Evolutionary conservation across 2,888 invertebrate genomes (phyloP).

Genomic region (Vanessa cardui): DNA sequence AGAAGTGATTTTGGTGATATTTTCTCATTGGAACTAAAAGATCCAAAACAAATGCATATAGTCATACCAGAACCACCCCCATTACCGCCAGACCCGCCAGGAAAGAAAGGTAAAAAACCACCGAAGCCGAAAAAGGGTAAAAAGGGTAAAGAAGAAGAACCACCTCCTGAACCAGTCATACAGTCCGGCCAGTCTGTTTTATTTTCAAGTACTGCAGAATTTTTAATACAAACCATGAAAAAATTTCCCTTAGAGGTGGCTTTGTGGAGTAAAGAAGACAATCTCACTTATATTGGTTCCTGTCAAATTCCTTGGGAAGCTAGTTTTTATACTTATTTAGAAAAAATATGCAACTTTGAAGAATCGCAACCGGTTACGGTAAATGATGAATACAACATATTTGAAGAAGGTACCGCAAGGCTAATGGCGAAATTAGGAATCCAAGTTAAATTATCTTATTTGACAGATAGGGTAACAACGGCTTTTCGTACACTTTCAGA

Average conservation of each 20-base stretch:
- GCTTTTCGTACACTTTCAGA: conserved; percentile 73
- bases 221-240: conserved; percentile 68
- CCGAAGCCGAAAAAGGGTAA: conserved; percentile 56
- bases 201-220: conserved; percentile 68
- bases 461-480: conserved; percentile 67
- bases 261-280: conserved; percentile 73
- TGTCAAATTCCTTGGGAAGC: conserved; percentile 68
- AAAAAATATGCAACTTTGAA: conserved; percentile 54
- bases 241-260: conserved; percentile 66
- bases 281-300: conserved; percentile 63
- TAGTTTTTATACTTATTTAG: conserved; percentile 58
- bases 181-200: conserved; percentile 75
- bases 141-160: conserved; percentile 57
- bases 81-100: conserved; percentile 65
- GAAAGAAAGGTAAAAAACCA: conserved; percentile 60
- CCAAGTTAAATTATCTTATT: conserved; percentile 67
- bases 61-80: conserved; percentile 74
- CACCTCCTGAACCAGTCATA: conserved; percentile 70
- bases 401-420: conserved; percentile 71
- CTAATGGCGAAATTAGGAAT: conserved; percentile 68
- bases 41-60: conserved; percentile 75
- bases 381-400: conserved; percentile 72
- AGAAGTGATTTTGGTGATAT: conserved; percentile 72
- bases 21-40: conserved; percentile 73
- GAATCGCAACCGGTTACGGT: conserved; percentile 56